Evolutionary conservation across 2,797 vertebrate species (phyloP).

Genomic region (Lepilemur septentrionalis): DNA sequence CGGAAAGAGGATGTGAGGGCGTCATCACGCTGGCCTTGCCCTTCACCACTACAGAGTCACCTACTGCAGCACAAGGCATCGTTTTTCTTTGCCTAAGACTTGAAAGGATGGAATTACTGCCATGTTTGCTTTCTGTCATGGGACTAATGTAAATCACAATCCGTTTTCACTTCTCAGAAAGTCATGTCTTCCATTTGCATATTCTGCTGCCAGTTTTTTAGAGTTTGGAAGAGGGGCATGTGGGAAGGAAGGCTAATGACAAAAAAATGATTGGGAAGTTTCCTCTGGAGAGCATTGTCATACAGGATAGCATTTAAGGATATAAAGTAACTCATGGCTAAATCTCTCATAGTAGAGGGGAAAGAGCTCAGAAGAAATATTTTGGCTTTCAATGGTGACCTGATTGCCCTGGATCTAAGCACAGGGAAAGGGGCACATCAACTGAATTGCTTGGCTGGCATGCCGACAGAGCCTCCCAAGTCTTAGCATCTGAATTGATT

Average conservation of each 20-base stretch:
- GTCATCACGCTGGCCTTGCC: background rate
- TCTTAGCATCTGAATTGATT: background rate
- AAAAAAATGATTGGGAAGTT: background rate
- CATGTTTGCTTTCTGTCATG: background rate
- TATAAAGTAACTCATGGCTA: background rate
- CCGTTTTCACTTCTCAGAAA: background rate
- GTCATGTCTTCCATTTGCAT: background rate
- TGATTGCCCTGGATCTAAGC: background rate
- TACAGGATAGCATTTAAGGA: background rate
- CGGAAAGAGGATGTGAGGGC: background rate
- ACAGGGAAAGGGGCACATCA: constrained; percentile 24
- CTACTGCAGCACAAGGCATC: background rate
- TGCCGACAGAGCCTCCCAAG: background rate
- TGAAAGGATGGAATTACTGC: constrained; percentile 27
- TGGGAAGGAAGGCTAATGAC: background rate
- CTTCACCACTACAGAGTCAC: background rate
- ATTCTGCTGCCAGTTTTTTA: background rate
- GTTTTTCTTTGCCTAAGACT: background rate
- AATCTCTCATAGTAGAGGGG: background rate
- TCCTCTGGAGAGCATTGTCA: background rate
- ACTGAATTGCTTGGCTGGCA: constrained; percentile 47
- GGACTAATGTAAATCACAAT: background rate
- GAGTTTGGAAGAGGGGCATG: background rate
- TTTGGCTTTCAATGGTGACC: constrained; percentile 6
- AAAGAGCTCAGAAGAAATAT: constrained; percentile 7